Evolutionary conservation across 2,888 invertebrate genomes (phyloP).

Genomic region (Andrena camellia): DNA sequence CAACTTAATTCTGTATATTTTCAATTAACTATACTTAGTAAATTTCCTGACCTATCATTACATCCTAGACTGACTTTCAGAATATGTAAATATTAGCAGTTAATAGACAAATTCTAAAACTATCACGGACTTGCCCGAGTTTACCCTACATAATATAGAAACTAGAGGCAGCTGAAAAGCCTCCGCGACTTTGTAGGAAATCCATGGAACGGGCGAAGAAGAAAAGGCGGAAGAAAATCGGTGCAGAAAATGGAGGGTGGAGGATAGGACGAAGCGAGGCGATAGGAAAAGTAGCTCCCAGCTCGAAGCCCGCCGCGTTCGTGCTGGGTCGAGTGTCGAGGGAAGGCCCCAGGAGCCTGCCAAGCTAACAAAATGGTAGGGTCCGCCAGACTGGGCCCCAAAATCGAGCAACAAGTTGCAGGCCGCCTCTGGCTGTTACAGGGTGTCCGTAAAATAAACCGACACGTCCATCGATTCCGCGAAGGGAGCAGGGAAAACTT

Average conservation of each 20-base stretch:
- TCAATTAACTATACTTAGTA: no score
- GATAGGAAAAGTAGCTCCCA: conserved; percentile 27
- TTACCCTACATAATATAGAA: no score
- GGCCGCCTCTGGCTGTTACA: conserved; percentile 65
- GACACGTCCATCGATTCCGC: background rate
- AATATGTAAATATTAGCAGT: no score
- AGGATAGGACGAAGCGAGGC: conserved; percentile 14
- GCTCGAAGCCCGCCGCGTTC: conserved; percentile 43
- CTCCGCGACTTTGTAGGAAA: background rate
- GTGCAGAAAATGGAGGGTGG: conserved; percentile 25
- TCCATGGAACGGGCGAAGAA: background rate
- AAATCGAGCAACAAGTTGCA: conserved; percentile 72
- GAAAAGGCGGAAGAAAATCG: background rate
- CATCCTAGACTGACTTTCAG: no score
- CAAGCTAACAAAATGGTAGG: conserved; percentile 78
- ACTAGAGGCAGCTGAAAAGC: no score
- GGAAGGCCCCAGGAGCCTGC: conserved; percentile 58
- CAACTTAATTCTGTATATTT: no score
- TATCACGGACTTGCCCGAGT: no score
- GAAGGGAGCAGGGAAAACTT: no score
- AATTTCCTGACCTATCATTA: no score
- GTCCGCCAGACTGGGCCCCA: conserved; percentile 64
- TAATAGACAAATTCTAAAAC: no score
- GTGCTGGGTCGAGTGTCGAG: conserved; percentile 59
- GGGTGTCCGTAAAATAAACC: conserved; percentile 55